Evolutionary conservation across 2,113 vertebrate species (phyloP), one percentile per base, ranked within the genome.

Genomic region (Myrmecophaga tridactyla): DNA sequence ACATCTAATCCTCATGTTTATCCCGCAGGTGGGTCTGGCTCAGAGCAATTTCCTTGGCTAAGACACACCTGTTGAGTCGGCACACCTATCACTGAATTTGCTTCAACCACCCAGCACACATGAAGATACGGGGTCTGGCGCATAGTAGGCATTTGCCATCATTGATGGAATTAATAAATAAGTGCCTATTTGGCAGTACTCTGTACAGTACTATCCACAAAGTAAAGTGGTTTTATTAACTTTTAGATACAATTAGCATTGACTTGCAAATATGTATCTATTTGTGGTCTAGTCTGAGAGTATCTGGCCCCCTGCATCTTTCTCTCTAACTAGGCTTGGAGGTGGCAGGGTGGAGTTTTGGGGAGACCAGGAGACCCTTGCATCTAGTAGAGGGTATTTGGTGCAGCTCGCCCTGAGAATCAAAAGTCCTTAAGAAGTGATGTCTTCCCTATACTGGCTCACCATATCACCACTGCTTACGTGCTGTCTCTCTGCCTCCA

Each of bases 1-100:
- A 0, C 21, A 27, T 12, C 29, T 15, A 10, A 31, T 2, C n/a
- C n/a, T 46, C 34, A 1, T 7, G 4, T 6, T 0, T 4, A n/a
- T 7, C 14, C n/a, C 27, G 7, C 29, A 39, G 21, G 21, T 15
- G 17, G 46, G 41, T 23, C 62, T 9, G 4, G 70, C 12, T 48
- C 41, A 48, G 34, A 46, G 5, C 4, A 70, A 25, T 72, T 62
- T 48, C n/a, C 6, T 21, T 48, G 34, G 63, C 78, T 80, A 46
- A 53, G 56, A 94, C 15, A 72, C 6, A 21, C 48, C 80, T 76
- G 29, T 7, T 36, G n/a, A 25, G 25, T 1, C 53, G n/a, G n/a
- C 2, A 34, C 4, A 18, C 34, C 56, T 81, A 23, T 60, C 18
- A 10, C 21, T 14, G 41, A 4, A 27, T 56, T 56, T 72, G 43